phyloP scores from a whole-genome alignment of 2,797 vertebrate genomes.

The Clarias platycephalus region DNA sequence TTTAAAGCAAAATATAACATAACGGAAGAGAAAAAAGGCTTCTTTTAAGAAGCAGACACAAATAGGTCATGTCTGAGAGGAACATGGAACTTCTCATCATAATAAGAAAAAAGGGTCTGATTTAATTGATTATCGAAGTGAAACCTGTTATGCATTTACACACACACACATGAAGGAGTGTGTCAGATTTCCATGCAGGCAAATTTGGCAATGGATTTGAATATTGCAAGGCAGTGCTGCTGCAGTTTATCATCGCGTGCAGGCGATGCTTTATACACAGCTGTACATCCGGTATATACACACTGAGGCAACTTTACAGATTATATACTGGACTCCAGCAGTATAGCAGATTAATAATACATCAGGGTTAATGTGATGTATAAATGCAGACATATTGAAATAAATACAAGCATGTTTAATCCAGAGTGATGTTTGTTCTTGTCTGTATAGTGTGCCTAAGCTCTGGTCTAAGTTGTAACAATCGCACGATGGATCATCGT shows the following conservation, averaged over 20 bases:
- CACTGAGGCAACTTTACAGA: background rate
- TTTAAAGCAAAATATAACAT: background rate
- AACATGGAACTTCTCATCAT: background rate
- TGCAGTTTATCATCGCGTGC: background rate
- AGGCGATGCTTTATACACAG: background rate
- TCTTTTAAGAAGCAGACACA: background rate
- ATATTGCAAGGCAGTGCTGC: background rate
- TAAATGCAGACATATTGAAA: background rate
- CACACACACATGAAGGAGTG: background rate
- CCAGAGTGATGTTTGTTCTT: background rate
- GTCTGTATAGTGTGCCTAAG: background rate
- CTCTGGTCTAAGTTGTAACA: background rate
- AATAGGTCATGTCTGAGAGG: background rate
- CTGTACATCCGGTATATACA: background rate
- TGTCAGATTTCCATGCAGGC: background rate
- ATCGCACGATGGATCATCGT: background rate
- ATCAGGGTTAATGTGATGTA: background rate
- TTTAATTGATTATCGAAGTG: background rate
- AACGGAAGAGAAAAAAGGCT: background rate
- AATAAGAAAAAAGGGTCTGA: background rate
- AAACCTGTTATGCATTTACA: background rate
- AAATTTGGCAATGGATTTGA: background rate
- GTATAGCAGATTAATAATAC: background rate
- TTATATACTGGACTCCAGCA: background rate
- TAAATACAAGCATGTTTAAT: background rate